phyloP scores from a whole-genome alignment of 2,113 vertebrate genomes.

The Gulo gulo region DNA sequence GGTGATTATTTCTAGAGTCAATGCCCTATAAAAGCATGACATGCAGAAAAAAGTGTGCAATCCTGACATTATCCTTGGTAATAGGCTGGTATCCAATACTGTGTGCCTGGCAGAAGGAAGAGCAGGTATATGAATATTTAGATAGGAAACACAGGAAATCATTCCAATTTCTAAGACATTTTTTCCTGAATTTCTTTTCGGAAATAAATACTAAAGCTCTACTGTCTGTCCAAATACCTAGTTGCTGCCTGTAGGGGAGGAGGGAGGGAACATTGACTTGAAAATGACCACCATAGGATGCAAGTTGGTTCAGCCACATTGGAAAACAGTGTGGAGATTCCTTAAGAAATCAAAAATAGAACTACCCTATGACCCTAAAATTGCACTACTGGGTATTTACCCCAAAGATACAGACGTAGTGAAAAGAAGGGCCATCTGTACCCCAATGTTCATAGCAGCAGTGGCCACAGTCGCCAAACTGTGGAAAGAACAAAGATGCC shows the following conservation, averaged over 20 bases:
- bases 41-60: slow-evolving; percentile 58
- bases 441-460: too few relatives aligned
- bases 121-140: slow-evolving; percentile 68
- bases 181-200: neutral
- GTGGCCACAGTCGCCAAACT: too few relatives aligned
- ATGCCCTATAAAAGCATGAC: slow-evolving; percentile 35
- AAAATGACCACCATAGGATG: slow-evolving; percentile 16
- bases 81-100: slow-evolving; percentile 64
- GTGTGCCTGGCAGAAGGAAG: slow-evolving; percentile 37
- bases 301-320: too few relatives aligned
- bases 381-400: too few relatives aligned
- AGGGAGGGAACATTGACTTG: neutral
- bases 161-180: neutral
- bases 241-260: neutral
- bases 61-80: slow-evolving; percentile 46
- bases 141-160: slow-evolving; percentile 43
- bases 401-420: too few relatives aligned
- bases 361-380: too few relatives aligned
- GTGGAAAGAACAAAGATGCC: too few relatives aligned
- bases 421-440: too few relatives aligned
- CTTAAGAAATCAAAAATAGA: too few relatives aligned
- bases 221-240: neutral
- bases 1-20: slow-evolving; percentile 60
- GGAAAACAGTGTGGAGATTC: too few relatives aligned
- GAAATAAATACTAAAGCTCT: neutral